phyloP scores from a whole-genome alignment of 2,113 vertebrate species.

The Planiliza haematocheilus region DNA sequence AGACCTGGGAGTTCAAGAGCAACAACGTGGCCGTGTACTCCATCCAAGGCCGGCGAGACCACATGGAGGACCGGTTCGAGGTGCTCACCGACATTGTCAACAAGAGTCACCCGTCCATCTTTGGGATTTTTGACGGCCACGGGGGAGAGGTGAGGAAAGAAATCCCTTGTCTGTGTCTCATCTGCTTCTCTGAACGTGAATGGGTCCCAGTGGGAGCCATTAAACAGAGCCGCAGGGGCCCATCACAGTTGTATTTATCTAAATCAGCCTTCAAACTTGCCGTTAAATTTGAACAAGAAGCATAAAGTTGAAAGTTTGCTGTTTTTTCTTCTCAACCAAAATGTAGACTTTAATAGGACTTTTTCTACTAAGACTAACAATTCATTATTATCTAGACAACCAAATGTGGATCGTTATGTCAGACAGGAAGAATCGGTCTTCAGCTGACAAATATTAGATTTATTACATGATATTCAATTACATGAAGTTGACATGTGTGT shows the following conservation, averaged over 20 bases:
- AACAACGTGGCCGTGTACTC: constrained; percentile 96
- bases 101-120: constrained; percentile 96
- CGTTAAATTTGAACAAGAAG: not conserved
- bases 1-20: constrained; percentile 97
- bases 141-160: constrained; percentile 92
- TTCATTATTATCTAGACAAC: too few species aligned
- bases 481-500: too few species aligned
- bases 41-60: constrained; percentile 96
- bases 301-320: not conserved
- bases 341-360: too few species aligned
- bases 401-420: too few species aligned
- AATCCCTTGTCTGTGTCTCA: too few species aligned
- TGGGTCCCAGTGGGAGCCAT: not conserved
- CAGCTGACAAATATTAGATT: too few species aligned
- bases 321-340: not conserved
- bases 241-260: not conserved
- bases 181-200: too few species aligned
- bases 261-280: not conserved
- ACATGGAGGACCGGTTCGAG: constrained; percentile 98
- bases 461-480: too few species aligned
- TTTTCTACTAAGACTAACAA: too few species aligned
- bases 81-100: constrained; percentile 93
- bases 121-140: constrained; percentile 97
- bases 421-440: too few species aligned
- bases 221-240: not conserved